These are phyloP conservation scores for Brachyptera risi DNA, from an alignment of 2,888 invertebrate genomes.

Conservation along the genomic window DNA sequence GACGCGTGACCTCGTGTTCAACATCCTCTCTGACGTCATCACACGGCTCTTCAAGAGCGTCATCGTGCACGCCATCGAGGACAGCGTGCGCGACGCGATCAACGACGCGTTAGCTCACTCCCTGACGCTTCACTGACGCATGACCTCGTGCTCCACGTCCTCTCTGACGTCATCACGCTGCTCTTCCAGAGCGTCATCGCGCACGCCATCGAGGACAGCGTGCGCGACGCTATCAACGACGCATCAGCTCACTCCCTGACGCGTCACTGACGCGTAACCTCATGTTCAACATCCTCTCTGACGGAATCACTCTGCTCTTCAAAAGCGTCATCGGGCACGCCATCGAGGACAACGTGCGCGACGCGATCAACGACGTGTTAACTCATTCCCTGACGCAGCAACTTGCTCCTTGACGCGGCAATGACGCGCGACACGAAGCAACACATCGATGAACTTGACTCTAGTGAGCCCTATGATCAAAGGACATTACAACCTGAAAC, in stretches of 20 bases:
- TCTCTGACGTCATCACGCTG: not conserved
- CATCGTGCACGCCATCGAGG: slow-evolving; percentile 8
- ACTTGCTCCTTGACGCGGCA: no score
- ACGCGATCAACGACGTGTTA: slow-evolving; percentile 16
- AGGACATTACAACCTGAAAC: no score
- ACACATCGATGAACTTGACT: no score
- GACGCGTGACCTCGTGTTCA: slow-evolving; percentile 13
- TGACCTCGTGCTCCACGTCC: slow-evolving; percentile 13
- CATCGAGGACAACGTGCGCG: slow-evolving; percentile 2
- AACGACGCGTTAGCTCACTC: slow-evolving; percentile 19
- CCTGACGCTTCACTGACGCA: no score
- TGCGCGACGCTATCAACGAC: slow-evolving; percentile 12
- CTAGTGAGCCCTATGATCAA: no score
- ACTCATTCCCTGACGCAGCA: no score
- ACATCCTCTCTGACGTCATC: slow-evolving; percentile 7
- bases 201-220: not conserved
- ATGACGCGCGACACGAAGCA: no score
- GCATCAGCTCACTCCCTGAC: no score
- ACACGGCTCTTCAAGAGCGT: slow-evolving; percentile 16
- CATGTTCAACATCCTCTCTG: slow-evolving; percentile 1
- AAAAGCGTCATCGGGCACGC: slow-evolving; percentile 4
- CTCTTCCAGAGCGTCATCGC: slow-evolving; percentile 20
- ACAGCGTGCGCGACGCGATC: not conserved
- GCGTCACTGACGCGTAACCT: no score
- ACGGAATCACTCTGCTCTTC: slow-evolving; percentile 5